Conservation (phyloP, 2,797 vertebrate genomes). For the Intellagama lesueurii region DNA sequence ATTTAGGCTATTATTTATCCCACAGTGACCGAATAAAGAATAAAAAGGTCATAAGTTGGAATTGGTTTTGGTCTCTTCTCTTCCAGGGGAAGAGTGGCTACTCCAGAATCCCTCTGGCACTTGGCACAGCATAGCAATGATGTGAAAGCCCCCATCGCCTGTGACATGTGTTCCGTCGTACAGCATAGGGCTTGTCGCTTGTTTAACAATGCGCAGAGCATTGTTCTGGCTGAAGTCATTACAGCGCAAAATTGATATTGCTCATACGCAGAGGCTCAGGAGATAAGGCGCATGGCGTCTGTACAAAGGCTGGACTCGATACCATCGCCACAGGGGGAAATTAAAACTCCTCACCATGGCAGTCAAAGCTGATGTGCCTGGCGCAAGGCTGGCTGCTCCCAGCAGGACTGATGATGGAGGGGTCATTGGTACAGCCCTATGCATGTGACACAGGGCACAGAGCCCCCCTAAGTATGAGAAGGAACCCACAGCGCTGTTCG, state of each 20-base stretch:
- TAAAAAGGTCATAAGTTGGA: background rate
- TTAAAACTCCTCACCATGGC: slow-evolving; percentile 1
- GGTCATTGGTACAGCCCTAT: too few relatives aligned
- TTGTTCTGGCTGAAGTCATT: slow-evolving; percentile 67
- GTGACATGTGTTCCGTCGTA: slow-evolving; percentile 68
- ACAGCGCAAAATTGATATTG: slow-evolving; percentile 53
- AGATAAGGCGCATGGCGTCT: slow-evolving; percentile 62
- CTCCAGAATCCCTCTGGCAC: background rate
- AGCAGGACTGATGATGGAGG: background rate
- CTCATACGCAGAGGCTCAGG: slow-evolving; percentile 38
- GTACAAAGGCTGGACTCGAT: slow-evolving; percentile 37
- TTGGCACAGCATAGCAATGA: slow-evolving; percentile 22
- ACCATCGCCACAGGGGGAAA: slow-evolving; percentile 54
- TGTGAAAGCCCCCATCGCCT: slow-evolving; percentile 28
- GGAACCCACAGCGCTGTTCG: too few relatives aligned
- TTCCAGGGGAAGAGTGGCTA: background rate
- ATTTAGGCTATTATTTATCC: background rate
- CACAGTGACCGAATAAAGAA: background rate
- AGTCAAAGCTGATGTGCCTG: background rate
- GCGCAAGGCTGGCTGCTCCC: background rate
- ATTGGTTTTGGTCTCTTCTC: background rate
- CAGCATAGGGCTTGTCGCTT: slow-evolving; percentile 58
- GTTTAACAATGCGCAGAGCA: slow-evolving; percentile 72
- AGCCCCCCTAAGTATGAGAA: too few relatives aligned
- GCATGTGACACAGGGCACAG: too few relatives aligned